Percentiles rank a stretch among this genome's conserved stretches.
Evolutionary conservation across 2,888 invertebrate genomes (phyloP).

Genomic region (Phortica okadai): DNA sequence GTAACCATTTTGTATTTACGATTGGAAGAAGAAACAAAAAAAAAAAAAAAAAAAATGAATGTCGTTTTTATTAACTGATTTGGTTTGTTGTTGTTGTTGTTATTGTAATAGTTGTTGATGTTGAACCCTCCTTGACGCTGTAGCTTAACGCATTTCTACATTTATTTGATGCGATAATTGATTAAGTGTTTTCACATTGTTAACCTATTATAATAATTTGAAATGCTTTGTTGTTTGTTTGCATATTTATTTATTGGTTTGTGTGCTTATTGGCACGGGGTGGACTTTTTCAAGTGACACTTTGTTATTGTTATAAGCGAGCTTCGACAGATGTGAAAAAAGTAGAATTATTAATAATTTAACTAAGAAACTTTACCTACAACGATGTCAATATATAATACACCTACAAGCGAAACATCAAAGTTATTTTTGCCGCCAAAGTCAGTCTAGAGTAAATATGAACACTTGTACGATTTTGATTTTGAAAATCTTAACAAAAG

Average conservation of each 20-base stretch:
- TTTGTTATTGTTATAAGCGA: background rate
- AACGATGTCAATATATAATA: background rate
- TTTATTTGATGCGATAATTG: constrained; percentile 33
- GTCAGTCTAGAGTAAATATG: constrained; percentile 1
- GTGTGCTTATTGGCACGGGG: constrained; percentile 8
- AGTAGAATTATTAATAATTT: background rate
- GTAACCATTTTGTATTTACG: constrained; percentile 27
- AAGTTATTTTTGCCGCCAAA: constrained; percentile 12
- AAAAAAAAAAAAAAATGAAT: background rate
- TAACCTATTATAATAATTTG: constrained; percentile 22
- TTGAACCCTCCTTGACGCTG: background rate
- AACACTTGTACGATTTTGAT: constrained; percentile 12
- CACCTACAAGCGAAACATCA: constrained; percentile 9
- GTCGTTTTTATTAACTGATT: constrained; percentile 24
- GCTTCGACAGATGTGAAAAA: background rate
- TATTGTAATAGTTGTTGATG: constrained; percentile 3
- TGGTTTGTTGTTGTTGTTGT: background rate
- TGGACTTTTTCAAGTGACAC: background rate
- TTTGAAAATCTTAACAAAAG: constrained; percentile 4
- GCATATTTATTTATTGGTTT: background rate
- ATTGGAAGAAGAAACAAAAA: background rate
- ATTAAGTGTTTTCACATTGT: constrained; percentile 34
- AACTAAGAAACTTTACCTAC: background rate
- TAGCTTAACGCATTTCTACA: background rate
- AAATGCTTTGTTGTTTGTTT: constrained; percentile 7